Base-by-base conservation (phyloP, 1,140 invertebrate species). In the Lasaia peninsularis region DNA sequence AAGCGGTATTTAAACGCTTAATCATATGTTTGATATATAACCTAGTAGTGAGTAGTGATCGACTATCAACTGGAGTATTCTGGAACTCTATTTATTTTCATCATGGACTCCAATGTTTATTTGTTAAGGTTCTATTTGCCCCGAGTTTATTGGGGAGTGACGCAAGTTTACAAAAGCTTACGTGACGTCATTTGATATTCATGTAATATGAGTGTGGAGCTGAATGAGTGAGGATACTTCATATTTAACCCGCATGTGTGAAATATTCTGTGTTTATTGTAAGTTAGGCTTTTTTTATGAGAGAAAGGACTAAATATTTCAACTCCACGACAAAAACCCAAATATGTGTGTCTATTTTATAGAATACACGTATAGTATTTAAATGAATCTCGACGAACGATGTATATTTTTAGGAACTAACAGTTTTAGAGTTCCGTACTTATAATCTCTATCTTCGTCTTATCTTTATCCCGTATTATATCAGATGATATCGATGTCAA, bases 131-230 rank as follows among this genome's bases (percentile, higher is more conserved):
- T 44, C 40, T 44, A 20, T 44, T 44, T 44, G 40, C 40, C 14
- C 16, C 16, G 40, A 44, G 40, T 44, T 44, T 44, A 20, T 44
- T 44, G 16, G 40, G 14, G 40, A 44, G 14, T 44, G 40, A 44
- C 40, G 18, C 40, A 44, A 44, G 40, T 44, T 20, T 44, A 44
- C 40, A 44, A 44, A 44, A 44, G 40, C 40, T 44, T 44, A 44
- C 40, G 40, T 44, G 40, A 44, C 40, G 40, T 44, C 40, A 44
- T 44, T 44, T 44, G 9, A 44, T 44, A 44, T 44, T 44, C 40
- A 44, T 20, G 40, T 16, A 16, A 20, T 20, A 44, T 44, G 40
- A 44, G 40, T 18, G 16, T 44, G 9, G 4, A 44, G 18, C 16
- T 44, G 37, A 44, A 20, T 44, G 18, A 14, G 18, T 18, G 7